Evolutionary conservation across 2,113 vertebrate genomes (phyloP).

Genomic region (Cathartes aura): DNA sequence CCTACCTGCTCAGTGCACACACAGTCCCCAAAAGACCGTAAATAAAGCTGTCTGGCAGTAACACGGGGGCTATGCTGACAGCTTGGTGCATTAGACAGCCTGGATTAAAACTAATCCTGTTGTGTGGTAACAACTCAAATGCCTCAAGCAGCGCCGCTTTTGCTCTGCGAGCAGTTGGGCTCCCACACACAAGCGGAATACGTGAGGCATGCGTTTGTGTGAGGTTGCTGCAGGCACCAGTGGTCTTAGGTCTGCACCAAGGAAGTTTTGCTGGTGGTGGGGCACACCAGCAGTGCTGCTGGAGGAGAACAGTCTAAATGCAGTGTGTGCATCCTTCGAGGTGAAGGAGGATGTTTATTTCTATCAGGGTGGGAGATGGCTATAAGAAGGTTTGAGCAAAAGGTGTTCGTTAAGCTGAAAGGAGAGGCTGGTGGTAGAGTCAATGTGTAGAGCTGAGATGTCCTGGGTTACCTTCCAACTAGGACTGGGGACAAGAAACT

Average conservation of each 20-base stretch:
- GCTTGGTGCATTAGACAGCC: slow-evolving; percentile 9
- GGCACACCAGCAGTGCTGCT: background rate
- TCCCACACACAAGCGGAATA: background rate
- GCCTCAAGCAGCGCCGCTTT: background rate
- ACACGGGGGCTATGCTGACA: background rate
- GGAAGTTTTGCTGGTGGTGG: background rate
- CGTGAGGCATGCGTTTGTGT: rapidly evolving
- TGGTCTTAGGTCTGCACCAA: background rate
- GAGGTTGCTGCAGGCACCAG: background rate
- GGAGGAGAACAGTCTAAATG: background rate
- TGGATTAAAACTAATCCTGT: slow-evolving; percentile 59
- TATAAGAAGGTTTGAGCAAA: background rate
- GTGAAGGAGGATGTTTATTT: background rate
- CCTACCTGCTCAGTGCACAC: background rate
- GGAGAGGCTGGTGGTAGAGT: background rate
- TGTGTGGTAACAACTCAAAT: background rate
- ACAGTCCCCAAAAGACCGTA: background rate
- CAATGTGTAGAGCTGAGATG: background rate
- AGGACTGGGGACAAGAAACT: background rate
- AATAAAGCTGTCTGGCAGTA: slow-evolving; percentile 10
- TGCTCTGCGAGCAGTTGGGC: background rate
- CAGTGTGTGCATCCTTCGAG: rapidly evolving
- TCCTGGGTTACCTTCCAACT: background rate
- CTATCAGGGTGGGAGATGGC: rapidly evolving
- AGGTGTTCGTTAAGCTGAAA: background rate